Conservation (phyloP, 2,888 invertebrate species). For the Melieria omissa region DNA sequence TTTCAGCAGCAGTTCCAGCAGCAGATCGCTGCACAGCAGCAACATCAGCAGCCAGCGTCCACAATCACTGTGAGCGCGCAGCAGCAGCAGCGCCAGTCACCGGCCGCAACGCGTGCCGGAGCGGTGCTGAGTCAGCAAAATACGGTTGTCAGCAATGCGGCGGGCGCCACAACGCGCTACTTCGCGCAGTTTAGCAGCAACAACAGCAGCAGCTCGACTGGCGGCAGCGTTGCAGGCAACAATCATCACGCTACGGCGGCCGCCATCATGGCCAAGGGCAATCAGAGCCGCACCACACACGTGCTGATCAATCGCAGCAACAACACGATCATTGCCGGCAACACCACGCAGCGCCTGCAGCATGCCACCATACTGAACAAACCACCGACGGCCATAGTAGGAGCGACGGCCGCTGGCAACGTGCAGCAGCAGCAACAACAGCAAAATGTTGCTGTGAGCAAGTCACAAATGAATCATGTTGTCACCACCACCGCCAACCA, state of each 20-base stretch:
- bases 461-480: conserved; percentile 34
- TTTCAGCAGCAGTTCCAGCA: conserved; percentile 54
- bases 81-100: conserved; percentile 20
- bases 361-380: conserved; percentile 48
- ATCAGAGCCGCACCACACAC: conserved; percentile 43
- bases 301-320: conserved; percentile 49
- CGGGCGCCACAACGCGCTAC: conserved; percentile 49
- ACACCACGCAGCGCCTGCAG: conserved; percentile 46
- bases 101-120: too few relatives aligned
- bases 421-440: conserved; percentile 14
- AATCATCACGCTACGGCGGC: conserved; percentile 27
- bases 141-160: too few relatives aligned
- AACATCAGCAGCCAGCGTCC: conserved; percentile 24
- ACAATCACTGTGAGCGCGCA: conserved; percentile 4
- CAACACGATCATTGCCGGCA: conserved; percentile 48
- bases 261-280: conserved; percentile 41
- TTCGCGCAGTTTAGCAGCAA: conserved; percentile 57
- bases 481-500: conserved; percentile 36
- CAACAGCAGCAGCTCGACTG: conserved; percentile 34
- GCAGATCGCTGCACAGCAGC: conserved; percentile 43
- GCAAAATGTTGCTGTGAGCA: conserved; percentile 32
- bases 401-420: conserved; percentile 18
- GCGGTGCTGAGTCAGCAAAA: too few relatives aligned
- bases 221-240: conserved; percentile 27
- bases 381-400: conserved; percentile 42